Base-by-base conservation (phyloP, 2,888 invertebrate species). In the Belgica antarctica region DNA sequence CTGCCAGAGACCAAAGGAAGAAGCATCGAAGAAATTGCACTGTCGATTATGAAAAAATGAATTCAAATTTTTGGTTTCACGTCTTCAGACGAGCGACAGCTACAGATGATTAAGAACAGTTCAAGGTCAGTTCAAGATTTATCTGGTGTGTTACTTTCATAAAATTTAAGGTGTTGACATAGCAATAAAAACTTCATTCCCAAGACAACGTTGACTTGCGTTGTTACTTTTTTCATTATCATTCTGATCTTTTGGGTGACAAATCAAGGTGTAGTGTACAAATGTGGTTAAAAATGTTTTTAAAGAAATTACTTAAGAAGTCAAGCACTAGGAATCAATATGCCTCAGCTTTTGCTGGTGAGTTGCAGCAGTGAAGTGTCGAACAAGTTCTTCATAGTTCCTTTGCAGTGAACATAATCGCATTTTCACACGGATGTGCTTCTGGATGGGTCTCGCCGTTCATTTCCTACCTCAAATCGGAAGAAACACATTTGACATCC, bases 381-480 rank as follows among this genome's bases (percentile, higher is more conserved):
- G 2, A 22, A 52, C 10, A 27, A 59, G n/a, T 5, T 59, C 27
- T 27, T 46, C 4, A 7, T 46, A 46, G n/a, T n/a, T n/a, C n/a
- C n/a, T 52, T 59, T 27, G 1, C 22, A 52, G 79, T 75, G 5
- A 77, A 76, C 3, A 71, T 79, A 22, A 75, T 79, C 61, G 73
- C 76, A 62, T 72, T 78, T 47, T 74, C 76, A 5, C 78, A 79
- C 75, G 79, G 79, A 70, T 74, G 77, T 19, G 75, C 74, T 2
- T 61, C 77, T 41, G 79, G 78, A 2, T 79, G 79, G 79, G 71
- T 77, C 1, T 75, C 78, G 0, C 78, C 79, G 4, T 77, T 76
- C 74, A 59, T 79, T 28, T 73, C 75, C 0, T 71, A 74, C 70
- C 72, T 79, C 46, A 75, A 76, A 63, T 76, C 76, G 2, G 10